A percentile compares a stretch with the other conserved stretches of the same genome.
phyloP scores from a whole-genome alignment of 2,113 vertebrate genomes.

The Phoenicopterus ruber region DNA sequence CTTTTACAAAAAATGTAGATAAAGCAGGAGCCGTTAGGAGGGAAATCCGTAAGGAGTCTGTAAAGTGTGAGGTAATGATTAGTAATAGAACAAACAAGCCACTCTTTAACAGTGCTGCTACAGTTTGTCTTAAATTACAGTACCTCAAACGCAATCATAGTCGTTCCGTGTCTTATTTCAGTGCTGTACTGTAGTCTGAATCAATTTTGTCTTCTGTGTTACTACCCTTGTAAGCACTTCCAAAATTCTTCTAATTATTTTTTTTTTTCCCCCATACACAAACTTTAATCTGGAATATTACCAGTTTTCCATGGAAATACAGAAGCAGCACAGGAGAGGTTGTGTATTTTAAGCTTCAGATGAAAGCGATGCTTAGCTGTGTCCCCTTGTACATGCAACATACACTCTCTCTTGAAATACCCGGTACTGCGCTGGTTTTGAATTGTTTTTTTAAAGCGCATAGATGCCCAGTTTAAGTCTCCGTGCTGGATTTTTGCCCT shows the following conservation, averaged over 20 bases:
- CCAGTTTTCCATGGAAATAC: not conserved
- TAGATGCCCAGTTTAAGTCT: not conserved
- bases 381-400: not conserved
- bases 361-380: not conserved
- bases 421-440: not conserved
- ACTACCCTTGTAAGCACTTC: not conserved
- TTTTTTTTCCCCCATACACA: not conserved
- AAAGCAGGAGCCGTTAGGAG: not conserved
- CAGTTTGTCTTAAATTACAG: not conserved
- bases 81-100: not conserved
- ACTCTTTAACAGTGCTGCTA: not conserved
- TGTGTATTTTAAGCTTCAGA: not conserved
- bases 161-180: not conserved
- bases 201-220: not conserved
- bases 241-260: accelerated
- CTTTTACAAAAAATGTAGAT: not conserved
- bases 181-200: not conserved
- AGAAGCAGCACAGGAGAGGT: not conserved
- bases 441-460: not conserved
- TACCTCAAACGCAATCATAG: not conserved
- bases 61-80: not conserved
- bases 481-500: not conserved
- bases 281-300: not conserved
- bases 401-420: accelerated
- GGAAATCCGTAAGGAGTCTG: not conserved